phyloP scores from a whole-genome alignment of 2,797 vertebrate genomes.

The Chrysolophus pictus region DNA sequence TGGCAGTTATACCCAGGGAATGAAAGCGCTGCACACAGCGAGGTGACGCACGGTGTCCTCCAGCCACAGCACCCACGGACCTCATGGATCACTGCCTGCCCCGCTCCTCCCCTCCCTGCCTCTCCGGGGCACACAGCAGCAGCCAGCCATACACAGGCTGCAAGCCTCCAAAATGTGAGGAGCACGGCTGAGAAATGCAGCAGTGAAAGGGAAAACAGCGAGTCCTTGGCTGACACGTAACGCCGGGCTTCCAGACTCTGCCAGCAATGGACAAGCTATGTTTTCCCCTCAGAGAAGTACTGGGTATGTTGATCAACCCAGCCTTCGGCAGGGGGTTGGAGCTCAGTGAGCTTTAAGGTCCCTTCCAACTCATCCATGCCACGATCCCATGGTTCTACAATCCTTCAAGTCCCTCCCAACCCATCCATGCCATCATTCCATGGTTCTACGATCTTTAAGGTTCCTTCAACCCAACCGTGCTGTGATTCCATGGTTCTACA shows the following conservation, averaged over 20 bases:
- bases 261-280: no score
- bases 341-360: no score
- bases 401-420: no score
- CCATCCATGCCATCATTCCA: no score
- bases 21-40: neutral
- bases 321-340: no score
- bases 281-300: neutral
- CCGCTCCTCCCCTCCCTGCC: neutral
- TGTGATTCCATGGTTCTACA: no score
- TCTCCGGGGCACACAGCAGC: neutral
- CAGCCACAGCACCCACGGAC: rapidly evolving
- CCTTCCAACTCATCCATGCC: no score
- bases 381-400: no score
- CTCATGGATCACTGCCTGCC: rapidly evolving
- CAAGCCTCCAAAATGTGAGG: rapidly evolving
- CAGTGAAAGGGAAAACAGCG: neutral
- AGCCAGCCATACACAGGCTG: neutral
- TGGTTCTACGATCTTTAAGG: no score
- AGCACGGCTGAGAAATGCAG: neutral
- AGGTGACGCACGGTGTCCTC: rapidly evolving
- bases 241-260: no score
- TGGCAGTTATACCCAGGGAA: neutral
- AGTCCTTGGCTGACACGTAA: rapidly evolving
- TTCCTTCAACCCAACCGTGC: no score
- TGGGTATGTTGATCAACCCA: neutral